A percentile compares a stretch with the other conserved stretches of the same genome.
Conservation (phyloP, 1,140 invertebrate genomes). For the Coenobita brevimanus region DNA sequence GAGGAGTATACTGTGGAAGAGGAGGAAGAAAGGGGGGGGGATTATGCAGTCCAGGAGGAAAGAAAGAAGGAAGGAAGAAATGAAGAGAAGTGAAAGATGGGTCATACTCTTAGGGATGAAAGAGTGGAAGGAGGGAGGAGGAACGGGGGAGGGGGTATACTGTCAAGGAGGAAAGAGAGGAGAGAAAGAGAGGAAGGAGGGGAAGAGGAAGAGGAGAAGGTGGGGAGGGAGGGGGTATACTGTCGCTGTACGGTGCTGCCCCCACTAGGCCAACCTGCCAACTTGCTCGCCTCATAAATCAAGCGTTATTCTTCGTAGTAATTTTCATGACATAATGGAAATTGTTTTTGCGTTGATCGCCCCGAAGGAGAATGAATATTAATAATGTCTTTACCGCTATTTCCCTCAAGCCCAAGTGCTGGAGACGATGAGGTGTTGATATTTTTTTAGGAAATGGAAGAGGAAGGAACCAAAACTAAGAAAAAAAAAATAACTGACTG, state of each 20-base stretch:
- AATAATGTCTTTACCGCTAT: conserved; percentile 48
- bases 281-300: conserved; percentile 56
- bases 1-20: background rate
- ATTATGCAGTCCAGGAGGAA: background rate
- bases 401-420: background rate
- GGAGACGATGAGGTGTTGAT: background rate
- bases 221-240: background rate
- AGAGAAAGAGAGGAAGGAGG: background rate
- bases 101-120: too few species aligned
- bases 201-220: background rate
- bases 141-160: background rate
- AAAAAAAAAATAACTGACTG: too few species aligned
- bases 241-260: conserved; percentile 62
- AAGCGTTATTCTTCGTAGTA: conserved; percentile 65
- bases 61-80: background rate
- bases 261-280: conserved; percentile 61
- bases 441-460: background rate
- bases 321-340: conserved; percentile 67
- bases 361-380: conserved; percentile 62
- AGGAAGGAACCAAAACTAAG: background rate
- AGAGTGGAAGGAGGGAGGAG: background rate
- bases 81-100: too few species aligned
- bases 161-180: background rate
- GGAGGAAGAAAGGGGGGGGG: background rate
- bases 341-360: conserved; percentile 64